Conservation (phyloP, 2,113 vertebrate species). For the Sitta europaea region DNA sequence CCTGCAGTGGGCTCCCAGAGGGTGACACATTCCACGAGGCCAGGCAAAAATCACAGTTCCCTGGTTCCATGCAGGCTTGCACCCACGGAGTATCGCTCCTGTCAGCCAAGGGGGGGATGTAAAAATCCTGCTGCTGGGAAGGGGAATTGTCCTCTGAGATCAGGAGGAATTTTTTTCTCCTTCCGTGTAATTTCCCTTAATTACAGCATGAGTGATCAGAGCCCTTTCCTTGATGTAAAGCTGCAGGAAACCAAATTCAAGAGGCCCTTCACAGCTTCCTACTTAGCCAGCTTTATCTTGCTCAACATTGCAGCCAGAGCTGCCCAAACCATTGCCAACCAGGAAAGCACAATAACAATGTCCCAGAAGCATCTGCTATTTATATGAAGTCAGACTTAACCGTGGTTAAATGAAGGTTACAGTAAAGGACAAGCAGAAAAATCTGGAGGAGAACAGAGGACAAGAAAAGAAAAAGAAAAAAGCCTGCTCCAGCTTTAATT, state of each 20-base stretch:
- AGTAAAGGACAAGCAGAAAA: neutral
- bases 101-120: neutral
- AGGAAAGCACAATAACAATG: neutral
- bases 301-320: neutral
- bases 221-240: neutral
- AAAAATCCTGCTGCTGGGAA: neutral
- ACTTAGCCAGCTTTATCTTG: neutral
- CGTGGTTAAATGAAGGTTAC: neutral
- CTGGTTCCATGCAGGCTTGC: fast-evolving
- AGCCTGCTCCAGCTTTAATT: neutral
- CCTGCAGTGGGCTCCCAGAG: fast-evolving
- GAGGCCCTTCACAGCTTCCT: neutral
- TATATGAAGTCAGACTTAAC: neutral
- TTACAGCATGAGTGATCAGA: neutral
- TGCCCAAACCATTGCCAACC: neutral
- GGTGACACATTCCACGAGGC: neutral
- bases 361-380: neutral
- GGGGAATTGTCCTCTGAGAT: neutral
- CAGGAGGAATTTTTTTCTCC: neutral
- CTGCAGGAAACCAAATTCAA: neutral
- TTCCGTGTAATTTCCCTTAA: neutral
- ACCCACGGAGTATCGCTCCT: fast-evolving
- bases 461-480: neutral
- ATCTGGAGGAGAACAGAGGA: neutral
- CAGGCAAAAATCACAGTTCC: neutral